Percentiles rank a stretch among this genome's conserved stretches.
phyloP scores from a whole-genome alignment of 2,888 invertebrate genomes.

The Panopea generosa region DNA sequence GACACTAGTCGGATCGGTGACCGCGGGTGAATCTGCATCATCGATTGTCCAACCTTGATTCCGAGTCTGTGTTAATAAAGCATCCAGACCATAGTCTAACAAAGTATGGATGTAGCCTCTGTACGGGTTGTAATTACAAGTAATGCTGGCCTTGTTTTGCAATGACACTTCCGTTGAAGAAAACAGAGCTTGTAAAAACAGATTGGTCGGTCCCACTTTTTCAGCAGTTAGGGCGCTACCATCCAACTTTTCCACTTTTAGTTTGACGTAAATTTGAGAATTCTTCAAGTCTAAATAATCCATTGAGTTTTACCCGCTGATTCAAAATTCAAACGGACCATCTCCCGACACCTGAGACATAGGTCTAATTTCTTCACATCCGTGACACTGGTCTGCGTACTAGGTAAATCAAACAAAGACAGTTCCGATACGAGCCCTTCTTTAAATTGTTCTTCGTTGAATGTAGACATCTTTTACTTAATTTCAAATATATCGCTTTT shows the following conservation, averaged over 20 bases:
- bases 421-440: too few relatives aligned
- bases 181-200: too few relatives aligned
- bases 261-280: background rate
- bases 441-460: too few relatives aligned
- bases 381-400: too few relatives aligned
- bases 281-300: constrained; percentile 3
- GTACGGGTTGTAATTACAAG: constrained; percentile 6
- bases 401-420: too few relatives aligned
- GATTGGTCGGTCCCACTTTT: constrained; percentile 12
- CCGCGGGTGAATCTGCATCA: constrained; percentile 1
- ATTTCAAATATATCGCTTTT: too few relatives aligned
- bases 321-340: constrained; percentile 6
- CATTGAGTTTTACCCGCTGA: constrained; percentile 5
- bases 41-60: constrained; percentile 3
- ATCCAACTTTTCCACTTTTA: constrained; percentile 5
- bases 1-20: too few relatives aligned
- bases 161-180: too few relatives aligned
- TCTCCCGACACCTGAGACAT: constrained; percentile 4
- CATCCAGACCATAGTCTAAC: background rate
- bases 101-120: constrained; percentile 2
- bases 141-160: constrained; percentile 7
- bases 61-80: background rate
- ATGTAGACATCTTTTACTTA: too few relatives aligned
- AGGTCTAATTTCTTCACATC: constrained; percentile 9
- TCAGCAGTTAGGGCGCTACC: background rate